phyloP scores from a whole-genome alignment of 2,113 vertebrate species.

The Sus scrofa region T2T-Sscrofa CM000818.6:41494501-41495000 shows the following conservation, averaged over 20 bases:
- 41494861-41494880: not conserved
- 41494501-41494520: not conserved
- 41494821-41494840: not conserved
- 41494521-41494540: not conserved
- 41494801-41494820: not conserved
- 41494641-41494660: not conserved
- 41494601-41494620: not conserved
- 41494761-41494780: not conserved
- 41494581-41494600: not conserved
- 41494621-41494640: not conserved
- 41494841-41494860: not conserved
- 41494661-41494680: not conserved
- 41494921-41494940: not conserved
- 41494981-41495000: not conserved
- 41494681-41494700: not conserved
- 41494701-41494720: not conserved
- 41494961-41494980: not conserved
- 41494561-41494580: not conserved
- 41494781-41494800: not conserved
- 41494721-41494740: not conserved
- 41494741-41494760: not conserved
- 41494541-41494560: not conserved
- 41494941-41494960: not conserved
- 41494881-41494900: not conserved
- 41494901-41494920: not conserved